phyloP scores from a whole-genome alignment of 2,888 invertebrate genomes.

The Lathronympha strigana region DNA sequence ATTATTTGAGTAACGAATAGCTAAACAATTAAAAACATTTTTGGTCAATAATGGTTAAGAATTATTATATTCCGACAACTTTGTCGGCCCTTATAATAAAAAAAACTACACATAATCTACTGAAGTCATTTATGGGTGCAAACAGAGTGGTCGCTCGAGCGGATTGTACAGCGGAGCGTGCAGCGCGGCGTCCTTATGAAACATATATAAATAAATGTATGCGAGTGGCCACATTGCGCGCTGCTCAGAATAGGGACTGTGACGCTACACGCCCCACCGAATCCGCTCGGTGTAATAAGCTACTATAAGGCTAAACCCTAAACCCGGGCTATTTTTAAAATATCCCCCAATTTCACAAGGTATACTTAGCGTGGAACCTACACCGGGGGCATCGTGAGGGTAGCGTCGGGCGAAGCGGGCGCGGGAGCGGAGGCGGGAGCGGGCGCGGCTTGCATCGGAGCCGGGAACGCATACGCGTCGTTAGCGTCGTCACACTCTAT shows the following conservation, averaged over 20 bases:
- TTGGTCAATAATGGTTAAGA: too few relatives aligned
- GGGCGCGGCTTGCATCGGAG: constrained; percentile 81
- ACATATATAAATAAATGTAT: too few relatives aligned
- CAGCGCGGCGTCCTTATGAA: too few relatives aligned
- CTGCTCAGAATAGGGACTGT: background rate
- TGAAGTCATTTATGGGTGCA: too few relatives aligned
- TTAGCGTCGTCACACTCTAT: constrained; percentile 89
- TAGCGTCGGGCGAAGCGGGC: constrained; percentile 64
- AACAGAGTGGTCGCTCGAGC: too few relatives aligned
- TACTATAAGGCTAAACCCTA: background rate
- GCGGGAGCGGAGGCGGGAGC: constrained; percentile 52
- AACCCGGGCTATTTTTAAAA: background rate
- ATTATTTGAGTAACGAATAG: too few relatives aligned
- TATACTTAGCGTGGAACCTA: constrained; percentile 45
- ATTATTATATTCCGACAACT: background rate
- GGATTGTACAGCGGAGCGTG: too few relatives aligned
- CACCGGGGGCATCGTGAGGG: constrained; percentile 50
- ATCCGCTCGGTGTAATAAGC: background rate
- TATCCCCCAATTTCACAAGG: background rate
- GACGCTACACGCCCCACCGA: background rate
- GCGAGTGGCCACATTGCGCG: too few relatives aligned
- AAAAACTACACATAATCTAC: too few relatives aligned
- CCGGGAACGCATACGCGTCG: constrained; percentile 87
- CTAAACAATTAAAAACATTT: too few relatives aligned
- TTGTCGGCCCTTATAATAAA: too few relatives aligned